phyloP scores from a whole-genome alignment of 2,797 vertebrate species.

The Yasuhikotakia modesta region DNA sequence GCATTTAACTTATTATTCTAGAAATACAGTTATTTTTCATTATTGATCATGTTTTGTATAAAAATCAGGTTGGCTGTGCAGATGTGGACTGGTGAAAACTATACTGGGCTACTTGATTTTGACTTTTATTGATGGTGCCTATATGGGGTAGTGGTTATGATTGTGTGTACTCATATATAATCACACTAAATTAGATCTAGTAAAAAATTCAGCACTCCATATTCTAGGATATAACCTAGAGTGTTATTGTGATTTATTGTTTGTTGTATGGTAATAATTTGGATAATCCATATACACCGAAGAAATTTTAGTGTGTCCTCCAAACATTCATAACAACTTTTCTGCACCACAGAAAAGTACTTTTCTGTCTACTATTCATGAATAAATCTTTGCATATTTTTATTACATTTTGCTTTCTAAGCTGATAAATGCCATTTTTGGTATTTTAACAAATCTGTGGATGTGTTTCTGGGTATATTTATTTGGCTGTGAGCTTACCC shows the following conservation, averaged over 20 bases:
- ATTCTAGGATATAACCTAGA: neutral
- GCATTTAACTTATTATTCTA: no score
- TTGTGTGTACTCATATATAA: no score
- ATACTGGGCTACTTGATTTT: no score
- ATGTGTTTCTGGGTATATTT: slow-evolving; percentile 5
- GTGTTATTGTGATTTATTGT: neutral
- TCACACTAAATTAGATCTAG: no score
- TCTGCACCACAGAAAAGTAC: no score
- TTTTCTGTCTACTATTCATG: neutral
- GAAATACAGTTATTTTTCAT: no score
- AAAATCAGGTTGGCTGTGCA: no score
- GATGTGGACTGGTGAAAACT: no score
- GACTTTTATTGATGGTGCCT: no score
- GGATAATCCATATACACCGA: no score
- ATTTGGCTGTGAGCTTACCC: neutral
- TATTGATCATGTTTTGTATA: no score
- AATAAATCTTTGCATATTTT: neutral
- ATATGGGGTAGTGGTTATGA: no score
- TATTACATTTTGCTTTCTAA: neutral
- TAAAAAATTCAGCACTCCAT: neutral
- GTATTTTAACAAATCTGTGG: neutral
- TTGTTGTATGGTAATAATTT: neutral
- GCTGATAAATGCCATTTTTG: slow-evolving; percentile 3
- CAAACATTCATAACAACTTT: neutral
- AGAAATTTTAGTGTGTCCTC: neutral